phyloP scores from a whole-genome alignment of 2,113 vertebrate genomes.

The Protobothrops flavoviridis region DNA sequence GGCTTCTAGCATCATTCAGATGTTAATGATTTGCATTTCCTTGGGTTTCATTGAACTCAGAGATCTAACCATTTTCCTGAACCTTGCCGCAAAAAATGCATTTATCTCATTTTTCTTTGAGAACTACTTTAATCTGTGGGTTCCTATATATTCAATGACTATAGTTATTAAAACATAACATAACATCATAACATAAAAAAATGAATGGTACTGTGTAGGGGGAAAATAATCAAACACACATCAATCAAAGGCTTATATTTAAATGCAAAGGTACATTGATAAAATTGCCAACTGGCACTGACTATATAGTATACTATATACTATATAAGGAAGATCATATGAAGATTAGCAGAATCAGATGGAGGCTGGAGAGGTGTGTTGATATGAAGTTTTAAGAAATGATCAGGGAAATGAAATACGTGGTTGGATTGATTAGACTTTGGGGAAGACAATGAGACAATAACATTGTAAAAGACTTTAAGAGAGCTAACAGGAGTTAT shows the following conservation, averaged over 20 bases:
- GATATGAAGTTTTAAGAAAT: not conserved
- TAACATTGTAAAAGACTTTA: not conserved
- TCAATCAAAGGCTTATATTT: not conserved
- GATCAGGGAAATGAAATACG: not conserved
- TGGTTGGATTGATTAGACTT: not conserved
- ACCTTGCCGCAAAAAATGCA: not conserved
- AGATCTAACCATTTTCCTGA: not conserved
- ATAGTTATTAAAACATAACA: not conserved
- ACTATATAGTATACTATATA: not conserved
- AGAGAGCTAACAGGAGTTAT: not conserved
- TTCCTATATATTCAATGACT: not conserved
- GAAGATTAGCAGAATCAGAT: not conserved
- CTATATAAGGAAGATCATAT: not conserved
- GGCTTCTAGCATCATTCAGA: constrained; percentile 14
- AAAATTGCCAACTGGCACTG: not conserved
- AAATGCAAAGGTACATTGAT: not conserved
- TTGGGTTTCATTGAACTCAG: constrained; percentile 12
- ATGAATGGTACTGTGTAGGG: not conserved
- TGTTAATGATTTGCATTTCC: constrained; percentile 14
- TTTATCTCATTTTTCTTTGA: not conserved
- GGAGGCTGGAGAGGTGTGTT: not conserved
- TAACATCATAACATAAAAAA: not conserved
- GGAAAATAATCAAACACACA: not conserved
- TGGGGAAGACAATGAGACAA: not conserved
- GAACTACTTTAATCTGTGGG: not conserved